Base-by-base conservation (phyloP, 1,140 invertebrate species). In the Calliopsis andreniformis region DNA sequence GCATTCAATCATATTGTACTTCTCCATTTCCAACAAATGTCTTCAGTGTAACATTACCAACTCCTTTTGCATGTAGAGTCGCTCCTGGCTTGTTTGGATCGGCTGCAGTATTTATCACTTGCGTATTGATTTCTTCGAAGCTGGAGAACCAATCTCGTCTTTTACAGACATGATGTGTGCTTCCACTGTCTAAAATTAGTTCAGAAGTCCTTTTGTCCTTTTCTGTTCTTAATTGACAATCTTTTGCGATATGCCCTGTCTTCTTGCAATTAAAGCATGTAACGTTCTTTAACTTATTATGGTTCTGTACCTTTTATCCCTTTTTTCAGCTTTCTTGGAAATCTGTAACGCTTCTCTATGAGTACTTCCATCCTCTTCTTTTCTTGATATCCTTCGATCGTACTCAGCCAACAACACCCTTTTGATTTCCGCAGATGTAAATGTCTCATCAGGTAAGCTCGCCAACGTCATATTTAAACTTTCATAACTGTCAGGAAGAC, bases 361-460 rank as follows among this genome's bases (percentile, higher is more conserved):
- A 12, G 14, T 0, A 14, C n/a, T 10, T 8, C 0, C 2, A 20
- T 45, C 55, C 3, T 42, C 20, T 0, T 4, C 32, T 16, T 49
- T 3, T 45, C 53, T 78, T 1, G 32, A 28, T 28, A 8, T 3
- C 7, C 76, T 35, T 55, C 35, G 53, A n/a, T 78, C 53, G 0
- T 61, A 73, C n/a, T 78, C 69, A 1, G 53, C 18, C 8, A 78
- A 67, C 0, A 73, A 2, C 0, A 66, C n/a, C n/a, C 55, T 62
- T 28, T 53, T 73, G 4, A 75, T 10, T 20, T 78, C 70, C 10
- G 45, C 1, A 3, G 63, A 78, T 0, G 43, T 78, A n/a, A 75
- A 78, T 14, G 61, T 75, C 0, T 78, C 63, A 43, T 78, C 62
- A 2, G 51, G 42, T 4, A 78, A 23, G 18, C 18, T 61, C 0